Conservation (phyloP, 2,888 invertebrate species). For the Drosophila phalerata region DNA sequence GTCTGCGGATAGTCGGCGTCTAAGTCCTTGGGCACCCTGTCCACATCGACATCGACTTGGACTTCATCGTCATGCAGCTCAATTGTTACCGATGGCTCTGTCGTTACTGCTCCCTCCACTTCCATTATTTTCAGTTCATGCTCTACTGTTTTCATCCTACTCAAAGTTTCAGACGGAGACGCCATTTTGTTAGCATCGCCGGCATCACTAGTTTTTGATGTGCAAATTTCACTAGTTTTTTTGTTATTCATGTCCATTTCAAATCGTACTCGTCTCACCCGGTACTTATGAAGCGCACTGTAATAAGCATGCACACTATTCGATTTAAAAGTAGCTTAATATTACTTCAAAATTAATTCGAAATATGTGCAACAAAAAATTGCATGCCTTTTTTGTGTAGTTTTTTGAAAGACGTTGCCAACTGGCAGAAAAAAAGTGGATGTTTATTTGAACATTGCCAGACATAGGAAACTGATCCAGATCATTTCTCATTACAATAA, state of each 20-base stretch:
- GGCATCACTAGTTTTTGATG: conserved; percentile 29
- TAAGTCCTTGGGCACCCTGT: background rate
- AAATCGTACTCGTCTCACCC: background rate
- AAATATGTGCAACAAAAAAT: background rate
- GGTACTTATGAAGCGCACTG: background rate
- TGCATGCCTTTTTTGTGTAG: background rate
- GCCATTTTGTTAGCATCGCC: conserved; percentile 70
- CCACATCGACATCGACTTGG: conserved; percentile 20
- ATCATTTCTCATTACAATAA: no score
- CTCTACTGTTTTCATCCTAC: background rate
- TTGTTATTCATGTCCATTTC: conserved; percentile 23
- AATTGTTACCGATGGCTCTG: conserved; percentile 24
- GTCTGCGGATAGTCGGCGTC: conserved; percentile 23
- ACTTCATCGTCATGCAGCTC: conserved; percentile 53
- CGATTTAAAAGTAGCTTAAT: background rate
- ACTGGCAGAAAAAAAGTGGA: no score
- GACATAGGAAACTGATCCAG: no score
- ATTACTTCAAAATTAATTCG: background rate
- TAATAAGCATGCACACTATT: background rate
- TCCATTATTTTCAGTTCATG: conserved; percentile 69
- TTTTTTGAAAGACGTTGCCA: background rate
- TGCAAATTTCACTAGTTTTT: background rate
- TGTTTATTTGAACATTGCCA: no score
- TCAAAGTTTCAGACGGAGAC: conserved; percentile 33
- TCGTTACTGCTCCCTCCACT: conserved; percentile 54